A percentile compares a stretch with the other conserved stretches of the same genome.
phyloP scores from a whole-genome alignment of 2,113 vertebrate genomes.

The Arothron firmamentum region DNA sequence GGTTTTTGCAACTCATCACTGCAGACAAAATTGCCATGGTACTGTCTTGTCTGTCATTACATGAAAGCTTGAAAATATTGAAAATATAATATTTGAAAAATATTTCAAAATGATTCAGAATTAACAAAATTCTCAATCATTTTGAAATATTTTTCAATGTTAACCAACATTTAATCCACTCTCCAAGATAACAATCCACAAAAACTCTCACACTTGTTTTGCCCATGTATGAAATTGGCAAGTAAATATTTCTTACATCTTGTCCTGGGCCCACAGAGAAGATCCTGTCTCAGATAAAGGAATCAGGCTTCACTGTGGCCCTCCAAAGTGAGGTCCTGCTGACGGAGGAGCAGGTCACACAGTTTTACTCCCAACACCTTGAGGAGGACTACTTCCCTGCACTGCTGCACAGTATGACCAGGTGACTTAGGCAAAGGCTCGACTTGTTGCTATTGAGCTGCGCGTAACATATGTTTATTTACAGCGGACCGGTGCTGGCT shows the following conservation, averaged over 20 bases:
- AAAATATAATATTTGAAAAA: no score
- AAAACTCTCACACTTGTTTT: no score
- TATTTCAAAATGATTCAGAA: no score
- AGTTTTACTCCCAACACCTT: slow-evolving; percentile 72
- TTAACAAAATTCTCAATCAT: no score
- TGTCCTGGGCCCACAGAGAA: slow-evolving; percentile 57
- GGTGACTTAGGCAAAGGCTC: slow-evolving; percentile 42
- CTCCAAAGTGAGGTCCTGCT: slow-evolving; percentile 71
- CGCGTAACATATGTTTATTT: slow-evolving; percentile 14
- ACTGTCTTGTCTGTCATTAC: not conserved
- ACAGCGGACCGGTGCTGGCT: slow-evolving; percentile 73
- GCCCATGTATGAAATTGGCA: no score
- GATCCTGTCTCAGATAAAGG: slow-evolving; percentile 66
- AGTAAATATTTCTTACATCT: no score
- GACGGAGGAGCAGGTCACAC: slow-evolving; percentile 72
- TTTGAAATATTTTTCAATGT: no score
- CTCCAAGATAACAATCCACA: no score
- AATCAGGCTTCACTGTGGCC: slow-evolving; percentile 71
- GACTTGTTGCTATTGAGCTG: not conserved
- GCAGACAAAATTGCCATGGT: not conserved
- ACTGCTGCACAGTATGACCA: slow-evolving; percentile 68
- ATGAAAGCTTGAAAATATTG: no score
- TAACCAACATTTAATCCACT: no score
- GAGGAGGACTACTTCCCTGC: slow-evolving; percentile 68
- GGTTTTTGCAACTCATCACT: not conserved